A percentile compares a stretch with the other conserved stretches of the same genome.
phyloP scores from a whole-genome alignment of 2,113 vertebrate species.

The Syrrhaptes paradoxus region DNA sequence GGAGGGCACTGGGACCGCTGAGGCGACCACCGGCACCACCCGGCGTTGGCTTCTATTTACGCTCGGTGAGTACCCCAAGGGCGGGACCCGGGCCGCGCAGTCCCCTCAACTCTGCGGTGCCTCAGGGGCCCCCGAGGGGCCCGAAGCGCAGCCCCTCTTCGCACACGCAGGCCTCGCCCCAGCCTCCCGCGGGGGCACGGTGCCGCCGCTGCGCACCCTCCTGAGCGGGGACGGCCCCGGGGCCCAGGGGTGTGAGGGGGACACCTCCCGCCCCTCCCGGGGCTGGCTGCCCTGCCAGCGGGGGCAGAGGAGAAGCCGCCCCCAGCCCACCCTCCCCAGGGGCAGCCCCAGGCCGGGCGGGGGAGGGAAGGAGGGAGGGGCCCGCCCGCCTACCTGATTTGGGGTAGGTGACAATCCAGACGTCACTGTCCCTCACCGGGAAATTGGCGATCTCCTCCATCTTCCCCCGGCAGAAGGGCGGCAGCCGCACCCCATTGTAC shows the following conservation, averaged over 20 bases:
- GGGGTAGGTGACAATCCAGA: conserved; percentile 97
- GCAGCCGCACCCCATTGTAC: conserved; percentile 93
- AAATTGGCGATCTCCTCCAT: conserved; percentile 96
- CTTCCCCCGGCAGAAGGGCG: conserved; percentile 97
- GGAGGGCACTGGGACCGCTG: not conserved
- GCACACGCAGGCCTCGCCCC: not conserved
- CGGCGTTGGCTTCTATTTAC: accelerated
- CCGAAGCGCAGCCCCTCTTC: not conserved
- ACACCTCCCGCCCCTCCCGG: not conserved
- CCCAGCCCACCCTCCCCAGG: not conserved
- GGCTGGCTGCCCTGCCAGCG: not conserved
- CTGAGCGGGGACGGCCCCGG: not conserved
- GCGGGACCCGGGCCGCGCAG: not conserved
- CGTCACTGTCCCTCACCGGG: conserved; percentile 92
- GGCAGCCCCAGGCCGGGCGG: not conserved
- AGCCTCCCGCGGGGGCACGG: not conserved
- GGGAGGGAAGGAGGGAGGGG: too few species aligned
- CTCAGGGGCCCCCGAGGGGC: not conserved
- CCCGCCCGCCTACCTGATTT: conserved; percentile 86
- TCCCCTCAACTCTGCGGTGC: not conserved
- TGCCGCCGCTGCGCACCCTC: not conserved
- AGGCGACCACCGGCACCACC: not conserved
- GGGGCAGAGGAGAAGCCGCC: not conserved
- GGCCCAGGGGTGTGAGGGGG: too few species aligned
- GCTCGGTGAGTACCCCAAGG: accelerated